phyloP scores from a whole-genome alignment of 2,888 invertebrate genomes.

The Epinotia brunnichana region DNA sequence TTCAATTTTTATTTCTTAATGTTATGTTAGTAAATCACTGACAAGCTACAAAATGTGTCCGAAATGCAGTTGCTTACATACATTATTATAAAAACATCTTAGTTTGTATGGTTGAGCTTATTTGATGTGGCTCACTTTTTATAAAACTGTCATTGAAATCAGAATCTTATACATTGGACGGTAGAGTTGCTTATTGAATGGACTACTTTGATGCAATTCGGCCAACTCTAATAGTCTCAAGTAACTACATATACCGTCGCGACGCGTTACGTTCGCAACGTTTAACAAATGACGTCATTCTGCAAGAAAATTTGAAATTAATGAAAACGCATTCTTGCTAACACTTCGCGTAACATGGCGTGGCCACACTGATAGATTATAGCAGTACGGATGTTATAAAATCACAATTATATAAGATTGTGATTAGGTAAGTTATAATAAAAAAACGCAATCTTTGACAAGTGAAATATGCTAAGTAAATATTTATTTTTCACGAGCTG shows the following conservation, averaged over 20 bases:
- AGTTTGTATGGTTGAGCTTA: not conserved
- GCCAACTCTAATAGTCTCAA: too few species aligned
- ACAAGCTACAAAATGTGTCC: not conserved
- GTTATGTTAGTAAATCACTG: not conserved
- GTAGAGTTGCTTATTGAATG: too few species aligned
- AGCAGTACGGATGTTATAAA: not conserved
- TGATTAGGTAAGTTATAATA: too few species aligned
- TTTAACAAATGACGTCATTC: constrained; percentile 33
- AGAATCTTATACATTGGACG: too few species aligned
- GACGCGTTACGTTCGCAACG: not conserved
- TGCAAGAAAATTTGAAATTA: constrained; percentile 39
- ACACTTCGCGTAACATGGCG: constrained; percentile 30
- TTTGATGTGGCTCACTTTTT: too few species aligned
- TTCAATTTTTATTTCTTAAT: not conserved
- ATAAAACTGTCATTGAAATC: too few species aligned
- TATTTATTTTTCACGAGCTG: too few species aligned
- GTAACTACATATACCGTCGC: too few species aligned
- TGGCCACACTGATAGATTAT: constrained; percentile 19
- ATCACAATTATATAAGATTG: too few species aligned
- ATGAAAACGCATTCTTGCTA: constrained; percentile 43
- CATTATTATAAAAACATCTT: constrained; percentile 1
- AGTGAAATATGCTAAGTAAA: too few species aligned
- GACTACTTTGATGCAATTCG: too few species aligned
- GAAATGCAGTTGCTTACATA: not conserved
- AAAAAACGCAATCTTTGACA: too few species aligned